Percentiles rank a stretch among this genome's conserved stretches.
These are phyloP conservation scores for Bos taurus DNA, from an alignment of 2,113 vertebrate genomes.

Conservation along the genomic window ARS-UCD2.0 NC_037357.1:111983001-111983500, in stretches of 20 bases:
- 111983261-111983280: neutral
- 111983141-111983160: neutral
- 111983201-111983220: neutral
- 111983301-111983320: neutral
- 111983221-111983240: neutral
- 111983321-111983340: neutral
- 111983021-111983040: neutral
- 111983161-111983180: neutral
- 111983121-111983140: neutral
- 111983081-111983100: neutral
- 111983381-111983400: neutral
- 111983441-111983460: neutral
- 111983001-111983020: neutral
- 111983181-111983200: neutral
- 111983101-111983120: neutral
- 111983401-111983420: neutral
- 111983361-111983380: neutral
- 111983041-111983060: rapidly evolving
- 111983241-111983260: neutral
- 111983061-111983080: neutral
- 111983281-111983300: neutral
- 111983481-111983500: neutral
- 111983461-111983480: slow-evolving; percentile 19
- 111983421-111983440: neutral
- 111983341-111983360: neutral